Evolutionary conservation across 2,797 vertebrate genomes (phyloP), one percentile per base, ranked within the genome.

Genomic region (Acanthurus tractus): DNA sequence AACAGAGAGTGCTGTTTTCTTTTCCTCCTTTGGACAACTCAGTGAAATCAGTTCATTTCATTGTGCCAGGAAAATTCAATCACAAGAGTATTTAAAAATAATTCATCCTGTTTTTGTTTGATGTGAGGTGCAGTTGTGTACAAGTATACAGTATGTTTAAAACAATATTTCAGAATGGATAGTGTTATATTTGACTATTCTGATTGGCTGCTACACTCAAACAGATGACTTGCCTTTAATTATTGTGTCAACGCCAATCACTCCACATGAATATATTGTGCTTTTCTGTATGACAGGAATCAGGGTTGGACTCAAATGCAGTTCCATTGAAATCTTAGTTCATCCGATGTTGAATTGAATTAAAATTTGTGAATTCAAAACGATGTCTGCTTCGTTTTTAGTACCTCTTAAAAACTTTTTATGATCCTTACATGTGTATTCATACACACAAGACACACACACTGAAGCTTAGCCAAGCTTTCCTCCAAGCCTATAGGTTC

Each of bases 281-380:
- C 73, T 93, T 86, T 82, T 92, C 88, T 92, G 84, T 93, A 59
- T 72, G 80, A 90, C 91, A 92, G 89, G 90, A 93, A 93, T 93
- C 93, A 93, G 92, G 92, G 93, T 93, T 84, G 17, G 72, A 83
- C 83, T 91, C 85, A 76, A 88, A 88, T 81, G 83, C 90, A 91
- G 83, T 86, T 92, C 75, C 73, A 85, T 82, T 88, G 69, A 89
- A 90, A 89, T 86, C 70, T 87, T 76, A 74, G 79, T 87, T 89
- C 86, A 86, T 90, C 88, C 87, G 87, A 79, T 90, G 86, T 89
- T 90, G 79, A 93, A 90, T 91, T 93, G 86, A 92, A 94, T 92
- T 86, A 94, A 94, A 90, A 90, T 83, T 85, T 93, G 90, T 93
- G 91, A 91, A 93, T 91, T 90, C 8, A 89, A 78, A 77, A 11